phyloP scores from a whole-genome alignment of 2,797 vertebrate species.

The Hemitrygon akajei region DNA sequence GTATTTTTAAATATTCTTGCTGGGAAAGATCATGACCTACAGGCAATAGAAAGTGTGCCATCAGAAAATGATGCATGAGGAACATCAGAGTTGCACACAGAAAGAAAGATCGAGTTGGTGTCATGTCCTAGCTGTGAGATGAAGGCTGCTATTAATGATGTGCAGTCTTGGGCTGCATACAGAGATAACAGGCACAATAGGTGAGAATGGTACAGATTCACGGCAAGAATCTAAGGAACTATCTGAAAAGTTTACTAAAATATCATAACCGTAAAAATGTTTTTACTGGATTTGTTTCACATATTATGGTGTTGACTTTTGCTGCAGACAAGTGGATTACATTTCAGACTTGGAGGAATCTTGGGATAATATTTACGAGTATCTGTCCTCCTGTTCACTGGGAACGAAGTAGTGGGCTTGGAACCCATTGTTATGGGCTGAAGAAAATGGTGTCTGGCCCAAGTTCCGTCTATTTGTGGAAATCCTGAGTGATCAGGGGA shows the following conservation, averaged over 20 bases:
- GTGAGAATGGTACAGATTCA: background rate
- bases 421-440: too few relatives aligned
- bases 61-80: background rate
- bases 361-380: background rate
- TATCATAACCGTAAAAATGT: background rate
- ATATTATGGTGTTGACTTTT: background rate
- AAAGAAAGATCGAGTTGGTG: slow-evolving; percentile 2
- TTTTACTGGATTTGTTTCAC: background rate
- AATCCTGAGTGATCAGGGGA: background rate
- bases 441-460: background rate
- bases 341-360: background rate
- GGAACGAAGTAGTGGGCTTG: background rate
- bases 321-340: background rate
- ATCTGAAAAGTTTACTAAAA: background rate
- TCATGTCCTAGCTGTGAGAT: background rate
- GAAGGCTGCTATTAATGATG: slow-evolving; percentile 28
- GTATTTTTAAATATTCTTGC: slow-evolving; percentile 16
- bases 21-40: background rate
- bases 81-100: background rate
- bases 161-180: background rate
- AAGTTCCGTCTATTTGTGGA: background rate
- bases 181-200: slow-evolving; percentile 21
- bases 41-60: background rate
- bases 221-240: background rate
- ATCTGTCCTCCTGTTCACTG: background rate